Evolutionary conservation across 2,888 invertebrate species (phyloP).

Genomic region (Chymomyza procnemis): DNA sequence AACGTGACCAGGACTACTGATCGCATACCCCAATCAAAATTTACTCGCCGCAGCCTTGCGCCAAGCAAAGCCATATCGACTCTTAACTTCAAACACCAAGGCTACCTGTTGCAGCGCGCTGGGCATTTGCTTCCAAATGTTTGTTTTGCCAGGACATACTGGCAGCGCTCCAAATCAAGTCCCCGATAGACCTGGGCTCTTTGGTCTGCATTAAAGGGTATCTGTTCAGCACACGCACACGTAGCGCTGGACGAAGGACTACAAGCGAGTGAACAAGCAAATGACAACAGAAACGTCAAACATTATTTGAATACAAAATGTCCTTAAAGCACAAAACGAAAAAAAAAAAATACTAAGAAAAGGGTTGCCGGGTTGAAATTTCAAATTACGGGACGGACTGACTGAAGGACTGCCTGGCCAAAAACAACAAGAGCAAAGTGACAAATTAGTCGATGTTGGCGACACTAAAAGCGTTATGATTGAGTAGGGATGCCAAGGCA

Average conservation of each 20-base stretch:
- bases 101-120: too few relatives aligned
- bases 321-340: conserved; percentile 43
- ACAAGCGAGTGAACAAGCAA: neutral
- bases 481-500: conserved; percentile 33
- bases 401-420: neutral
- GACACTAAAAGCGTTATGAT: conserved; percentile 57
- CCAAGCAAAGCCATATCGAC: too few relatives aligned
- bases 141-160: too few relatives aligned
- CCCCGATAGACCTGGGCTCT: too few relatives aligned
- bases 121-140: too few relatives aligned
- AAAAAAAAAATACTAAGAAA: conserved; percentile 35
- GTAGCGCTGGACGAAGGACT: conserved; percentile 13
- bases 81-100: too few relatives aligned
- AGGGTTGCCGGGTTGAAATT: conserved; percentile 48
- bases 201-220: too few relatives aligned
- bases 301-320: conserved; percentile 73
- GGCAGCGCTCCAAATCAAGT: too few relatives aligned
- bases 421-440: conserved; percentile 32
- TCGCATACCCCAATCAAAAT: too few relatives aligned
- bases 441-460: conserved; percentile 71
- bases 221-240: neutral
- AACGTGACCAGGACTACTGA: too few relatives aligned
- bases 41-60: too few relatives aligned
- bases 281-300: conserved; percentile 48
- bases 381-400: neutral